Base-by-base conservation (phyloP, 2,888 invertebrate species). In the Eustalomyia histrio region DNA sequence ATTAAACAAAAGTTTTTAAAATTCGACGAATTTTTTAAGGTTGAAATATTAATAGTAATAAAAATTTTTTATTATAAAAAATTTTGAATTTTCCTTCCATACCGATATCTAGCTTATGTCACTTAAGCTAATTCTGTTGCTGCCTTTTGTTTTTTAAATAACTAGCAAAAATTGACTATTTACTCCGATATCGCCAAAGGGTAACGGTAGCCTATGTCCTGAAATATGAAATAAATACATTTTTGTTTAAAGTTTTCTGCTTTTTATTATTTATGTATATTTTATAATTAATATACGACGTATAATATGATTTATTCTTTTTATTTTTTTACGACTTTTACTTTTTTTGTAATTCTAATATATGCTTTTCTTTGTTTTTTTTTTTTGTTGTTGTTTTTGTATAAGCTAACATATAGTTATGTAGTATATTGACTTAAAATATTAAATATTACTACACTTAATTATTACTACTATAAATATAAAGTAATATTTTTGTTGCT, bases 391-490 rank as follows among this genome's bases (percentile, higher is more conserved):
- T n/a, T n/a, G n/a, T n/a, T 43, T 35, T 68, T 81, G 78, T 81
- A 81, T 79, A 82, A 82, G 79, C 82, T 82, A 82, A 79, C 79
- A 82, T 80, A 61, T 76, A 52, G 8, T 67, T 29, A 29, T 29
- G 29, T 3, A 29, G 47, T 76, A 57, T 72, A 47, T 81, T 67
- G 65, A 69, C 81, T 81, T 81, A 81, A 74, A 74, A 67, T 81
- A 78, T 60, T 72, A 24, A 63, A 67, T 73, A 57, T 69, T 71
- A 69, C 74, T 69, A 58, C 60, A 18, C 55, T 53, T 55, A 61
- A 61, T 53, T 55, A 61, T 68, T 61, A 39, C 58, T 76, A 68
- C 24, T 50, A 69, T 74, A 78, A 65, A 61, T 74, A 78, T 52
- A 78, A 81, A 78, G 74, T 81, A 81, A 78, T 29, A 29, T 78